Conservation (phyloP, 1,140 invertebrate species). For the Tetranychus cinnabarinus region DNA sequence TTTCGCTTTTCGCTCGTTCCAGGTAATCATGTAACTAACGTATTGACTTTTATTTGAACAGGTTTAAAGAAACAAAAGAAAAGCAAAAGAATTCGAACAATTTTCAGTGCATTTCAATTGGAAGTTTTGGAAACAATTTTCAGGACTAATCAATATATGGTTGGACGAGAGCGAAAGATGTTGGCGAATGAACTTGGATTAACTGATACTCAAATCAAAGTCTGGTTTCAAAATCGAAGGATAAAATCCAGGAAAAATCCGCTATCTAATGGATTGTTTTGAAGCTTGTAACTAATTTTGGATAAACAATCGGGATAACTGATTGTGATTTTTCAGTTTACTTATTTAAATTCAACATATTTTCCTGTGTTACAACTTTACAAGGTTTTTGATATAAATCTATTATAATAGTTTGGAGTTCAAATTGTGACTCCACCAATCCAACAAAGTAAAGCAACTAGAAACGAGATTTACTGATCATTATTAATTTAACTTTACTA, state of each 20-base stretch:
- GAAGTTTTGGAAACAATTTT: slow-evolving; percentile 75
- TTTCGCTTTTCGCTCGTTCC: no score
- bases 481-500: no score
- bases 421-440: no score
- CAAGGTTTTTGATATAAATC: not conserved
- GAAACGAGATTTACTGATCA: no score
- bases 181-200: slow-evolving; percentile 62
- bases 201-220: slow-evolving; percentile 83
- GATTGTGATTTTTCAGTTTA: not conserved
- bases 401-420: no score
- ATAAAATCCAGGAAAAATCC: slow-evolving; percentile 36
- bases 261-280: not conserved
- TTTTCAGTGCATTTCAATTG: slow-evolving; percentile 79
- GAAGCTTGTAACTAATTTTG: not conserved
- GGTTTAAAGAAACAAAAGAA: no score
- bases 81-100: slow-evolving; percentile 60
- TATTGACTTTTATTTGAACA: no score
- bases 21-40: no score
- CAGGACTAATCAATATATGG: slow-evolving; percentile 81
- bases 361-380: not conserved
- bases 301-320: not conserved
- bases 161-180: slow-evolving; percentile 68
- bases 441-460: no score
- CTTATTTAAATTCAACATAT: not conserved
- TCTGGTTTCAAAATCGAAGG: slow-evolving; percentile 81